Evolutionary conservation across 2,113 vertebrate genomes (phyloP), one percentile per base, ranked within the genome.

Genomic region (Rhynchomys soricoides): DNA sequence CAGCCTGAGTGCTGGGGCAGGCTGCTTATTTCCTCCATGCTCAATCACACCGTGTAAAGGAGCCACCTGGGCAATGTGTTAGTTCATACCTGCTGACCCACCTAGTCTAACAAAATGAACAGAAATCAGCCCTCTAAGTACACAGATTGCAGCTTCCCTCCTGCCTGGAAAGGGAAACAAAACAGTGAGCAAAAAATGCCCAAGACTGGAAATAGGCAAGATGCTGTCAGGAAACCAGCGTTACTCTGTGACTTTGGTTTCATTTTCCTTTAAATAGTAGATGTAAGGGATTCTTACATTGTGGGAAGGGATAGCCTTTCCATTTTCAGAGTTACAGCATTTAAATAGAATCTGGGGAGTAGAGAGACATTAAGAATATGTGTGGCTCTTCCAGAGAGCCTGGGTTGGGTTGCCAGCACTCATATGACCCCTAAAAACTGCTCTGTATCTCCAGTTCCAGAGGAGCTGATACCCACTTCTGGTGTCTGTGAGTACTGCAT

Each of bases 51-150:
- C 66, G 95, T 96, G 82, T 89, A 85, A 97, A 97, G 94, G 92
- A 94, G 96, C 96, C 97, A 95, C 97, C 91, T 97, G 97, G 92
- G 97, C 78, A 91, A 96, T 71, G 78, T 90, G 95, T 89, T 48
- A 26, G 86, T 29, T 75, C 78, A 22, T 89, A 95, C 96, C 96
- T 95, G 94, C 96, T 97, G 94, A 96, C 96, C 97, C 68, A 22
- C 78, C 48, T 93, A 59, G 45, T 59, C 82, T 81, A 77, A 93
- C 91, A 92, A 87, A 97, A 94, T 0, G 7, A 48, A 52, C 91
- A 86, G 79, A 97, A 94, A 95, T 82, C 94, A 95, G 75, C 74
- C 83, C 89, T 91, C 74, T 95, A 29, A 95, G 75, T 10, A 96
- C 93, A 95, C 86, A 92, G 78, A 83, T 94, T 79, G 90, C 91